A percentile compares a stretch with the other conserved stretches of the same genome.
phyloP scores from a whole-genome alignment of 2,888 invertebrate species.

The Drosophila merina region DNA sequence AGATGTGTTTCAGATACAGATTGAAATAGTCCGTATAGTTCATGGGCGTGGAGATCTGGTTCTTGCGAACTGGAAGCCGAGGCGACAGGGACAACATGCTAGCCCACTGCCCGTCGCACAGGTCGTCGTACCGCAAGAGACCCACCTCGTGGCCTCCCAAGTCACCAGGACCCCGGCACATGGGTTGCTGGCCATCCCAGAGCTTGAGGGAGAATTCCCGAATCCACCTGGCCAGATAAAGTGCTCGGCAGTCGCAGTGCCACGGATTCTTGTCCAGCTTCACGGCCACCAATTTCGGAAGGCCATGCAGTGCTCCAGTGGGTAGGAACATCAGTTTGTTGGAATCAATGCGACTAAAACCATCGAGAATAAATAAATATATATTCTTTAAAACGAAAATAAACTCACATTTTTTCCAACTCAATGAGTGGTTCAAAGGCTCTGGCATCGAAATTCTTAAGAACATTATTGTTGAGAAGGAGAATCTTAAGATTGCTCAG shows the following conservation, averaged over 20 bases:
- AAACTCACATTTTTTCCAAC: slow-evolving; percentile 85
- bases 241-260: slow-evolving; percentile 87
- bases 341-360: slow-evolving; percentile 85
- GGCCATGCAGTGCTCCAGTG: slow-evolving; percentile 86
- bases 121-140: slow-evolving; percentile 86
- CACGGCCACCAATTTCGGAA: slow-evolving; percentile 86
- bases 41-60: slow-evolving; percentile 82
- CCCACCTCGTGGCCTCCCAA: slow-evolving; percentile 85
- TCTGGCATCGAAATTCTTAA: slow-evolving; percentile 84
- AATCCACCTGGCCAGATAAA: slow-evolving; percentile 87
- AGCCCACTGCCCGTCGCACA: slow-evolving; percentile 90
- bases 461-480: slow-evolving; percentile 87
- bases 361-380: neutral
- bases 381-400: neutral
- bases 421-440: slow-evolving; percentile 84
- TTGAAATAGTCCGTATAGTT: slow-evolving; percentile 83
- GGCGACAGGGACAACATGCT: slow-evolving; percentile 86
- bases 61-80: slow-evolving; percentile 82
- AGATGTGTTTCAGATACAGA: slow-evolving; percentile 83
- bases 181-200: slow-evolving; percentile 85
- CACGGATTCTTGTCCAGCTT: slow-evolving; percentile 88
- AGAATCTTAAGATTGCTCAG: slow-evolving; percentile 85
- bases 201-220: slow-evolving; percentile 84
- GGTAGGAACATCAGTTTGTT: slow-evolving; percentile 88
- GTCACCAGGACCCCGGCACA: slow-evolving; percentile 85